Percentiles rank a stretch among this genome's conserved stretches.
Evolutionary conservation across 92 coral and sea anemone species (phyloP).

Genomic region (Meandrina meandrites): DNA sequence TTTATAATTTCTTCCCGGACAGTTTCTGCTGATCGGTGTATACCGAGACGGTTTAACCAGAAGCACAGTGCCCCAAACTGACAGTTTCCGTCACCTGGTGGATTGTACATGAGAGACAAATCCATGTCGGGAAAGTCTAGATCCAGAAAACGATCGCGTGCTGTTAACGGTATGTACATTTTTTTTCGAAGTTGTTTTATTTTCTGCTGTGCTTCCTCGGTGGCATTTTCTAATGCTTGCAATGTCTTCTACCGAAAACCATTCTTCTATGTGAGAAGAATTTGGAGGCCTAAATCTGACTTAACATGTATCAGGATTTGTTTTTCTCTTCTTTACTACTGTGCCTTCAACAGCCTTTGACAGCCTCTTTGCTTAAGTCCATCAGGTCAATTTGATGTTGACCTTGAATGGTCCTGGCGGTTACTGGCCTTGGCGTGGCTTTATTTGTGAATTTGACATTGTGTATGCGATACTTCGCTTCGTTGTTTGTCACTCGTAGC

Average conservation of each 20-base stretch:
- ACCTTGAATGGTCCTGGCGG: constrained; percentile 25
- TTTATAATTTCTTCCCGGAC: constrained; percentile 39
- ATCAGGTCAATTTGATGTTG: constrained; percentile 51
- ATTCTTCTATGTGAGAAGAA: too few species aligned
- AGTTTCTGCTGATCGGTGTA: constrained; percentile 35
- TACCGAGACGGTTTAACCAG: constrained; percentile 32
- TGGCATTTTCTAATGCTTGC: constrained; percentile 22
- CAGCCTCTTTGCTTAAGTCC: constrained; percentile 33
- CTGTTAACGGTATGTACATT: constrained; percentile 6
- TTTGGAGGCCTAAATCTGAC: constrained; percentile 35
- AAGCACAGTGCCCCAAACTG: constrained; percentile 39
- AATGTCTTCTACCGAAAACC: constrained; percentile 44
- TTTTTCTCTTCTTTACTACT: constrained; percentile 31
- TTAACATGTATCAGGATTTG: constrained; percentile 33
- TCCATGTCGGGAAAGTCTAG: constrained; percentile 31
- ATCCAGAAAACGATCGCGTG: constrained; percentile 33
- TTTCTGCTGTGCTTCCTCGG: constrained; percentile 17
- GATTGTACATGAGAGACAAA: constrained; percentile 38
- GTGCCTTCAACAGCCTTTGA: constrained; percentile 52
- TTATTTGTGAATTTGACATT: constrained; percentile 49
- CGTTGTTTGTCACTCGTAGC: constrained; percentile 40
- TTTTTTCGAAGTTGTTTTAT: constrained; percentile 14
- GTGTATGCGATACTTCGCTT: constrained; percentile 36
- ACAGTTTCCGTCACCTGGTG: constrained; percentile 53
- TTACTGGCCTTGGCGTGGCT: constrained; percentile 40